These are phyloP conservation scores for Sinonovacula constricta DNA, from an alignment of 1,140 invertebrate genomes.

Conservation along the genomic window DNA sequence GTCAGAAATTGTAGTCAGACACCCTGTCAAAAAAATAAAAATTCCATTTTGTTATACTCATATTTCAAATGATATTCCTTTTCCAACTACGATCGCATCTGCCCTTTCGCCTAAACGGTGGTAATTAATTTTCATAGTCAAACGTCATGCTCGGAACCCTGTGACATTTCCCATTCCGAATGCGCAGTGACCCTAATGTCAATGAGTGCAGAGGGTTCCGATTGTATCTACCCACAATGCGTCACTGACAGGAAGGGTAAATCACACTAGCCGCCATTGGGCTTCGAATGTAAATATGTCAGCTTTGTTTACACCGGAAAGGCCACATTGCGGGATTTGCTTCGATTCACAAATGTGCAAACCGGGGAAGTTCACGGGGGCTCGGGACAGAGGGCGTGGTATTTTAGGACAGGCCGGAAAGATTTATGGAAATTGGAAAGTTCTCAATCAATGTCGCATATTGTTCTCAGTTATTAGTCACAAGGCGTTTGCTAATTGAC, in stretches of 20 bases:
- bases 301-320: no score
- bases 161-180: constrained; percentile 52
- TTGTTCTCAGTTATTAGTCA: constrained; percentile 48
- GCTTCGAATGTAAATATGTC: neutral
- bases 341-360: no score
- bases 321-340: no score
- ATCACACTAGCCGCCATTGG: constrained; percentile 7
- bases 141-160: constrained; percentile 25
- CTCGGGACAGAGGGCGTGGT: constrained; percentile 12
- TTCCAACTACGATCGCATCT: no score
- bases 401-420: constrained; percentile 26
- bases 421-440: constrained; percentile 51
- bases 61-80: no score
- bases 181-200: constrained; percentile 44
- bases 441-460: constrained; percentile 48
- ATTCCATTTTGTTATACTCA: no score
- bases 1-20: no score
- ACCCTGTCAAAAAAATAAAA: no score
- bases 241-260: constrained; percentile 35
- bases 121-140: constrained; percentile 42
- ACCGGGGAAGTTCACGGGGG: neutral
- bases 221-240: constrained; percentile 42
- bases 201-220: constrained; percentile 30
- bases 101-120: constrained; percentile 36
- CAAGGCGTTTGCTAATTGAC: constrained; percentile 40